phyloP scores from a whole-genome alignment of 1,140 invertebrate species.

The Cheumatopsyche charites region DNA sequence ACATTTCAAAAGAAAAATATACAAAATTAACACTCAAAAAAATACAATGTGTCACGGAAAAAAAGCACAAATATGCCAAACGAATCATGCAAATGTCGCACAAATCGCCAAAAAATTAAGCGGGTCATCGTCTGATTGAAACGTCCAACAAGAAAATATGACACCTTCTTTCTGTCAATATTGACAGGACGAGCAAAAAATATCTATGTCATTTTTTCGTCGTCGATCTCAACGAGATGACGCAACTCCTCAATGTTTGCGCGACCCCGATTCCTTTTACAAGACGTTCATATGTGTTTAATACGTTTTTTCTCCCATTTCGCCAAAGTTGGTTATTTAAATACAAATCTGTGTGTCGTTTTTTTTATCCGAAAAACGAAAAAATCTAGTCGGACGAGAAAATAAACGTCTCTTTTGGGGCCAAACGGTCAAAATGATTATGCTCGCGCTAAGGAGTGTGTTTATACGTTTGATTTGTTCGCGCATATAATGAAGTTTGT shows the following conservation, averaged over 20 bases:
- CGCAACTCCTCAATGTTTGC: background rate
- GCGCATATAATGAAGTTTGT: background rate
- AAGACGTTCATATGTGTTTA: no score
- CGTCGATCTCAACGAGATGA: background rate
- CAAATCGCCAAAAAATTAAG: no score
- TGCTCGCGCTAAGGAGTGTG: background rate
- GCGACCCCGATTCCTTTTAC: conserved; percentile 15
- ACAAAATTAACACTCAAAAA: no score
- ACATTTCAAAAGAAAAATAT: no score
- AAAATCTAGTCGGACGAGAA: conserved; percentile 21
- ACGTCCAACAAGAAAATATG: background rate
- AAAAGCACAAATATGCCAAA: no score
- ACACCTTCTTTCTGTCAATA: background rate
- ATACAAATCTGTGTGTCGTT: conserved; percentile 2
- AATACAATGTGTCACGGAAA: no score
- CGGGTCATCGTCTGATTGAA: no score
- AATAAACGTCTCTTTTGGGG: conserved; percentile 17
- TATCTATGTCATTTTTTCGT: conserved; percentile 16
- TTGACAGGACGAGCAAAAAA: background rate
- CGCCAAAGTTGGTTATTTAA: background rate
- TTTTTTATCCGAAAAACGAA: background rate
- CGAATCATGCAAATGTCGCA: no score
- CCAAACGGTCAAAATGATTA: conserved; percentile 26
- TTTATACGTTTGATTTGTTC: conserved; percentile 22
- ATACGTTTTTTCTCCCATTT: background rate